Conservation (phyloP, 1,140 invertebrate species). For the Adelges cooleyi region DNA sequence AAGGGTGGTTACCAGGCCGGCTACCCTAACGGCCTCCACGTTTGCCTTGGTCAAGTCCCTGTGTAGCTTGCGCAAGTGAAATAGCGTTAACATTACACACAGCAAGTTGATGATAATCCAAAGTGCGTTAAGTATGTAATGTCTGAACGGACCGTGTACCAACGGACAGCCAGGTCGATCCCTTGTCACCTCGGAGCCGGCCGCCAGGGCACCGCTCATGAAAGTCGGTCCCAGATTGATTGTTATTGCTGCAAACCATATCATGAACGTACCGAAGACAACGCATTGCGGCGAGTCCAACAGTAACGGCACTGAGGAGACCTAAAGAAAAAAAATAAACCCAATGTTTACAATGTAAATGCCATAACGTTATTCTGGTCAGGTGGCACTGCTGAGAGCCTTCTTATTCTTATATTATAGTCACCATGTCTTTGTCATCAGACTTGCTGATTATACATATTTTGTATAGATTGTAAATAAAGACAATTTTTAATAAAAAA, state of each 20-base stretch:
- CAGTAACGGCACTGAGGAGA: slow-evolving; percentile 49
- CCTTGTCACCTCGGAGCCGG: slow-evolving; percentile 64
- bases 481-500: no score
- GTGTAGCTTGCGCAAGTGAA: slow-evolving; percentile 73
- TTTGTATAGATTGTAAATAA: no score
- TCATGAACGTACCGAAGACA: slow-evolving; percentile 82
- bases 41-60: slow-evolving; percentile 67
- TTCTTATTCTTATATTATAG: no score
- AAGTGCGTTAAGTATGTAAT: slow-evolving; percentile 77
- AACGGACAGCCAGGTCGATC: slow-evolving; percentile 69
- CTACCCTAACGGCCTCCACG: slow-evolving; percentile 56
- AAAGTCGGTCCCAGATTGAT: slow-evolving; percentile 86
- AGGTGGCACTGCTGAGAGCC: no score
- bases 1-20: slow-evolving; percentile 59
- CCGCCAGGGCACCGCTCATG: slow-evolving; percentile 68
- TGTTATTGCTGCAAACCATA: slow-evolving; percentile 81
- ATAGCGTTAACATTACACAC: slow-evolving; percentile 70
- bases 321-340: slow-evolving; percentile 3
- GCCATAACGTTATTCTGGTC: background rate
- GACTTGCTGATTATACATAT: no score
- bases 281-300: slow-evolving; percentile 78
- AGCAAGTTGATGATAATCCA: slow-evolving; percentile 82
- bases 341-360: background rate
- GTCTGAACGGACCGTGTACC: slow-evolving; percentile 49
- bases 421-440: no score